Base-by-base conservation (phyloP, 2,888 invertebrate genomes). In the Salpingus planirostris region DNA sequence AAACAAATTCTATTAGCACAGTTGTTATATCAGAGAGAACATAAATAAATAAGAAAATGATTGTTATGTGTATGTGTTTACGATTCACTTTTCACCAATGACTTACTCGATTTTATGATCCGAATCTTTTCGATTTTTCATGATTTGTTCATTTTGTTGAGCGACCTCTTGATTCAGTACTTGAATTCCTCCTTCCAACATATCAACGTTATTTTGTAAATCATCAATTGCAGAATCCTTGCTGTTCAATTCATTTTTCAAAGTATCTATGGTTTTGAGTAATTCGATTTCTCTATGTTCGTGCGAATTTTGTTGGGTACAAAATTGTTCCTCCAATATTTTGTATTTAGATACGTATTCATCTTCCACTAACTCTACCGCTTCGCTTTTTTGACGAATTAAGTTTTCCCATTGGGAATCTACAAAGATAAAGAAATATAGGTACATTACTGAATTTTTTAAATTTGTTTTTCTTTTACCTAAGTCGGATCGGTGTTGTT, bases 371-470 rank as follows among this genome's bases (percentile, higher is more conserved):
- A 72, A 59, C 31, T 70, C 61, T 7, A 78, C 64, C 23, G 76
- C 76, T 46, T 64, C 71, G 52, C 74, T 74, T 51, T 78, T 77
- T 55, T 78, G 77, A 28, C 66, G 62, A 57, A 74, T 72, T 42
- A 78, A 70, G 46, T 71, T 71, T 37, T 75, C 74, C 76, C 77
- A 77, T 59, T 77, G 77, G 3, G 73, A 68, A 44, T 78, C 77
- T 78, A 59, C 21, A 47, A 36, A 14, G 31, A 37, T 24, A 2
- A 22, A 26, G 11, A 33, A 14, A 2, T 7, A 24, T 15, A 8
- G 15, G n/a, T n/a, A n/a, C n/a, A n/a, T n/a, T n/a, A n/a, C n/a
- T n/a, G n/a, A n/a, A n/a, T n/a, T n/a, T n/a, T n/a, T n/a, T n/a
- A n/a, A n/a, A n/a, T n/a, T n/a, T n/a, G n/a, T n/a, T n/a, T n/a